Percentiles rank a stretch among this genome's conserved stretches.
These are phyloP conservation scores for Gymnorhina tibicen DNA, from an alignment of 2,113 vertebrate genomes.

Conservation along the genomic window DNA sequence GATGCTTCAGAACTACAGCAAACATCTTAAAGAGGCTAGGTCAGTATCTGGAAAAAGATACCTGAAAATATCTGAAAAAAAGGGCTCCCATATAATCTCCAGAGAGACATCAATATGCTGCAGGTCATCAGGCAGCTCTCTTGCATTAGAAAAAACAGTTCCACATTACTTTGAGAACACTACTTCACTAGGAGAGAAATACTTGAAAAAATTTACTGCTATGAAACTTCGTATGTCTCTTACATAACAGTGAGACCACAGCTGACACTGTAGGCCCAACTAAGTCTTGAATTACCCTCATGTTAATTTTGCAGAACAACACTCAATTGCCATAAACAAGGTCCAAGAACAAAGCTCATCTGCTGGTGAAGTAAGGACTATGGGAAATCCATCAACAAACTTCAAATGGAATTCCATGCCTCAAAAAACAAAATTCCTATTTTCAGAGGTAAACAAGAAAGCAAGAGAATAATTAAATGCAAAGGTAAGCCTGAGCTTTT, in stretches of 20 bases:
- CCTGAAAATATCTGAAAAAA: not conserved
- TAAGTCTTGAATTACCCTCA: not conserved
- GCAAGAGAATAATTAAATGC: not conserved
- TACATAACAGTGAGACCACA: not conserved
- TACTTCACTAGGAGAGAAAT: not conserved
- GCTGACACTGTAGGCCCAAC: not conserved
- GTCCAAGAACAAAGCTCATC: not conserved
- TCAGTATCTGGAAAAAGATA: not conserved
- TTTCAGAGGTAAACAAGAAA: not conserved
- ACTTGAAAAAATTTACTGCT: not conserved
- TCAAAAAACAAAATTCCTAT: not conserved
- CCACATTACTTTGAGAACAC: not conserved
- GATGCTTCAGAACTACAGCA: not conserved
- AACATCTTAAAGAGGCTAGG: not conserved
- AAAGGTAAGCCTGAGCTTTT: not conserved
- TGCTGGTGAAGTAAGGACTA: not conserved
- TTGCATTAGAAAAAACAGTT: not conserved
- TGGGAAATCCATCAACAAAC: not conserved
- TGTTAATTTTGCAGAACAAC: not conserved
- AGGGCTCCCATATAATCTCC: not conserved
- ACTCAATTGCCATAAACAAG: not conserved
- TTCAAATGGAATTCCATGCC: not conserved
- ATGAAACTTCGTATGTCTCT: not conserved
- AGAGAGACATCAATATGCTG: not conserved
- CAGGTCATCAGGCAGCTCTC: not conserved